Base-by-base conservation (phyloP, 2,888 invertebrate genomes). In the Eristalis intricaria region DNA sequence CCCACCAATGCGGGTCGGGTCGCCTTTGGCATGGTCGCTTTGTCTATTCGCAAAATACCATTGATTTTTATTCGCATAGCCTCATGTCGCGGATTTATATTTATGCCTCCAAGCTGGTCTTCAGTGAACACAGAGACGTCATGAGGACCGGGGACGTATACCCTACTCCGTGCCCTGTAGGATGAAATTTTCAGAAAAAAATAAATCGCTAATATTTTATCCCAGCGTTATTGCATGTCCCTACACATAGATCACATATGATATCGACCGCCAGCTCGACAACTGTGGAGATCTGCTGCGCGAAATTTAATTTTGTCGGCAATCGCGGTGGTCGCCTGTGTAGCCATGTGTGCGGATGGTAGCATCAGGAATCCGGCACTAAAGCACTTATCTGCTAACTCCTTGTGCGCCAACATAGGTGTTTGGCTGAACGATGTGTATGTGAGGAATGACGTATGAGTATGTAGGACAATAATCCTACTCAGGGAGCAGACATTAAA, bases 401-500 rank as follows among this genome's bases (percentile, higher is more conserved):
- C 74, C 74, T 82, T 83, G 66, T 71, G 43, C 63, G 75, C 79
- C 86, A 76, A 60, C 69, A 70, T 38, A 82, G 86, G 75, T 78
- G 82, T 64, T 82, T 22, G 77, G 38, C 65, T 29, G 58, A 69
- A 81, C 75, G 60, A 63, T 65, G 74, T 77, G 38, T 75, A 63
- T 63, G 43, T 77, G 43, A 40, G 73, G 66, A 76, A 66, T 76
- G 64, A 76, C 83, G 76, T 79, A 73, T 69, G 79, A 77, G 87
- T 80, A 76, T 87, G 87, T 79, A 80, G 87, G 73, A 83, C 87
- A 87, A 87, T 87, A 87, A 83, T 83, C 87, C 87, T 71, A 66
- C 83, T 76, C 86, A 82, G 84, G 88, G 84, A 89, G 84, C 88
- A 89, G 88, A 87, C 88, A 88, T 87, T 87, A 83, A 87, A 86